phyloP scores from a whole-genome alignment of 2,113 vertebrate genomes.

The Nibea albiflora region DNA sequence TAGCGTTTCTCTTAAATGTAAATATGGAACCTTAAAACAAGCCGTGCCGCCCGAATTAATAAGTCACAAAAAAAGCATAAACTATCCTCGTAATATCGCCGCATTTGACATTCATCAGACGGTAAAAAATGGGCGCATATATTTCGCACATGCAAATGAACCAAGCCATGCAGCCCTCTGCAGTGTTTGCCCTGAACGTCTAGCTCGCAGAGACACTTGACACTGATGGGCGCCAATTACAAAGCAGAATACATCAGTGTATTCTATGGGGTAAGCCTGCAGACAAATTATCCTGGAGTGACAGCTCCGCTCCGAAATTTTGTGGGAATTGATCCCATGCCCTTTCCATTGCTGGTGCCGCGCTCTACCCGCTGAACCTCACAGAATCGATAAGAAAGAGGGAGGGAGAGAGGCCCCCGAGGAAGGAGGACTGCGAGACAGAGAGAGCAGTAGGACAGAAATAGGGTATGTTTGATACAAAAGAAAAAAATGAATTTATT shows the following conservation, averaged over 20 bases:
- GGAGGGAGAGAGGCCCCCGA: conserved; percentile 21
- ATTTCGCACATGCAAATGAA: conserved; percentile 35
- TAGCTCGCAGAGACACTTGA: conserved; percentile 66
- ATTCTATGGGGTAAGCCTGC: conserved; percentile 52
- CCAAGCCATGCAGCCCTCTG: conserved; percentile 23
- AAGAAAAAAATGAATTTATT: conserved; percentile 46
- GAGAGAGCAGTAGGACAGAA: conserved; percentile 39
- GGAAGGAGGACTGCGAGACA: conserved; percentile 23
- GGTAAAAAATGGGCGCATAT: neutral
- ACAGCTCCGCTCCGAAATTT: conserved; percentile 69
- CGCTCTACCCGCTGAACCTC: conserved; percentile 66
- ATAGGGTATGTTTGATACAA: conserved; percentile 42
- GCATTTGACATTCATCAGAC: conserved; percentile 22
- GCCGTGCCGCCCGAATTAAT: neutral
- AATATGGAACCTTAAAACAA: conserved; percentile 6
- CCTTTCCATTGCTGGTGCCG: conserved; percentile 59
- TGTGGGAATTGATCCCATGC: conserved; percentile 71
- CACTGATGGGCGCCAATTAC: conserved; percentile 74
- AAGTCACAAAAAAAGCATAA: neutral
- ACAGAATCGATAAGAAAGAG: conserved; percentile 62
- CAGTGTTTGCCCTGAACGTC: conserved; percentile 43
- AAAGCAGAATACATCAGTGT: conserved; percentile 65
- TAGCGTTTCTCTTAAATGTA: conserved; percentile 1
- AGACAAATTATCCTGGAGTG: conserved; percentile 70
- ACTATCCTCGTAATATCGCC: neutral